Evolutionary conservation across 2,888 invertebrate species (phyloP).

Genomic region (Lymantria dispar): DNA sequence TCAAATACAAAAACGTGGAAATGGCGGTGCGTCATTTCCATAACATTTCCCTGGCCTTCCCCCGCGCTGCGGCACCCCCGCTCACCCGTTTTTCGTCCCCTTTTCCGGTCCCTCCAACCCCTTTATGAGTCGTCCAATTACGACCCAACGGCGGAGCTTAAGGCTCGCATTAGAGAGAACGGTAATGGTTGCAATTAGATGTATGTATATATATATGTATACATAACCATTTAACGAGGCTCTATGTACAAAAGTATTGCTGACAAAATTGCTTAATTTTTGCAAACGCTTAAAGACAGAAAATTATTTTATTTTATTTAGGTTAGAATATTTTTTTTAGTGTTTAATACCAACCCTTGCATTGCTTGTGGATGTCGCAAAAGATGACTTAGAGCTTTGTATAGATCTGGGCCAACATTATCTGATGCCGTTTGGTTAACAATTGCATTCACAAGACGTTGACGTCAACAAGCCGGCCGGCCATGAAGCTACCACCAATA

Average conservation of each 20-base stretch:
- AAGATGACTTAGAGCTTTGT: too few relatives aligned
- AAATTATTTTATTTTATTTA: too few relatives aligned
- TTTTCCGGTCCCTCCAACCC: slow-evolving; percentile 72
- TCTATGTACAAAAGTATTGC: slow-evolving; percentile 22
- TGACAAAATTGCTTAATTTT: slow-evolving; percentile 6
- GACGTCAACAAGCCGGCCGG: too few relatives aligned
- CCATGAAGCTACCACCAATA: too few relatives aligned
- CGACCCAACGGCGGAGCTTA: slow-evolving; percentile 72
- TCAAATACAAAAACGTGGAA: slow-evolving; percentile 82
- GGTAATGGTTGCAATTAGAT: slow-evolving; percentile 56
- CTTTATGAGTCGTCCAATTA: slow-evolving; percentile 79
- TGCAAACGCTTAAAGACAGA: background rate
- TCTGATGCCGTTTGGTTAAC: too few relatives aligned
- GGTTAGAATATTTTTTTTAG: too few relatives aligned
- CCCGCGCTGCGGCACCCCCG: slow-evolving; percentile 32
- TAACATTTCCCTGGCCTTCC: slow-evolving; percentile 58
- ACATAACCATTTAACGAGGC: slow-evolving; percentile 2
- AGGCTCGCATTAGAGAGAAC: slow-evolving; percentile 67
- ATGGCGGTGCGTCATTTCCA: slow-evolving; percentile 82
- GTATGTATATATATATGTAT: slow-evolving; percentile 22
- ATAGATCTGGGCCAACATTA: too few relatives aligned
- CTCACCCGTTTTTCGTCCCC: slow-evolving; percentile 61
- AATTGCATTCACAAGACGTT: too few relatives aligned
- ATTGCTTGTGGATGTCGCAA: too few relatives aligned
- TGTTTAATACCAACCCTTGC: too few relatives aligned